Conservation (phyloP, 2,113 vertebrate species). For the Prietella phreatophila region DNA sequence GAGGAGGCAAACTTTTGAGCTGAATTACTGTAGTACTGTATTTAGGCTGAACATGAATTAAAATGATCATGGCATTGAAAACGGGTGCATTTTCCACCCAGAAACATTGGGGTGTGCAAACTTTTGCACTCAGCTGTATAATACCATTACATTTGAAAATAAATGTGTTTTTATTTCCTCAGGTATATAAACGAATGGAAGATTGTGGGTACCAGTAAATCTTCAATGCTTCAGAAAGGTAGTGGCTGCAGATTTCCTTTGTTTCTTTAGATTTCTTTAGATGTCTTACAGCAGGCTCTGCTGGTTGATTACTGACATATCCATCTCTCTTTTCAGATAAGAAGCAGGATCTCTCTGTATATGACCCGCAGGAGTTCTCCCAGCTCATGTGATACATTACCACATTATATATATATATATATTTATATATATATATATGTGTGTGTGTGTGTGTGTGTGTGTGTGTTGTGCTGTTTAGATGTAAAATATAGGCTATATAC, state of each 20-base stretch:
- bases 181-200: constrained; percentile 17
- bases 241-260: not conserved
- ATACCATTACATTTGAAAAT: not conserved
- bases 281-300: constrained; percentile 32
- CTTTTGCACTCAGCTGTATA: not conserved
- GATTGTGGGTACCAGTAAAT: not conserved
- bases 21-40: not conserved
- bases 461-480: not conserved
- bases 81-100: not conserved
- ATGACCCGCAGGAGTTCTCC: not conserved
- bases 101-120: not conserved
- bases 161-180: not conserved
- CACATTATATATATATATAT: not conserved
- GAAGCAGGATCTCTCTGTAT: not conserved
- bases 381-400: not conserved
- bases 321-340: constrained; percentile 19
- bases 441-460: no score
- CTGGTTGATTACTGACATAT: constrained; percentile 5
- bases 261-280: not conserved
- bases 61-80: not conserved
- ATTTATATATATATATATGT: no score
- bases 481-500: not conserved
- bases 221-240: constrained; percentile 1
- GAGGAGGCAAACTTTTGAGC: not conserved
- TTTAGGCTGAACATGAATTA: not conserved